Evolutionary conservation across 2,797 vertebrate genomes (phyloP), one percentile per base, ranked within the genome.

Genomic region (Myotis myotis): DNA sequence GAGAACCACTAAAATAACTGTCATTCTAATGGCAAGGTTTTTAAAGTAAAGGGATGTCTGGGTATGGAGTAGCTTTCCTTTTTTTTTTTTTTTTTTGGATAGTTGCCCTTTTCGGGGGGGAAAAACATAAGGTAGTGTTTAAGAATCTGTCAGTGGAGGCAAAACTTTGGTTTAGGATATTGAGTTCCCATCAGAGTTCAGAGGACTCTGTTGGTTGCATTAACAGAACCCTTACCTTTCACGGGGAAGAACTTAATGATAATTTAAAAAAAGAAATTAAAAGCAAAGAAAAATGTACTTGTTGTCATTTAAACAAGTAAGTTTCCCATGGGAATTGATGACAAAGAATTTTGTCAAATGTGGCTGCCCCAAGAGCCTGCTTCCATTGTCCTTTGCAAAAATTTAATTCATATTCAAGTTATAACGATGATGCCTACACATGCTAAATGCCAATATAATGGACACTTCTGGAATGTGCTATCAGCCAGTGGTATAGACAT

Each of bases 1-100:
- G 44, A 91, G 62, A 78, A 64, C 60, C 80, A 87, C 64, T 66
- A 44, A 89, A 93, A 89, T 75, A 95, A 57, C 30, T 89, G 68
- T 75, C 75, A 75, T 22, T 89, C 19, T 55, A 81, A 89, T 71
- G 47, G 47, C 16, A 68, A 86, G 3, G 10, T 74, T 87, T 95
- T 95, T 74, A 74, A 93, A 84, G 13, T 53, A 85, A 53, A 68
- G 30, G 23, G 16, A 23, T 90, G 22, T 84, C 20, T 87, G 74
- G 19, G 62, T 87, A 51, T 36, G 78, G 36, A 91, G 64, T 76
- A 70, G 16, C 0, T 91, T 91, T 91, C 36, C 10, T 6, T 25
- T 62, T 64, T 83, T 44, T 66, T 6, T 44, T 57, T 57, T 23
- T 36, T 55, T 55, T 55, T 23, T 25, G 1, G 12, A 41, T 70